Evolutionary conservation across 2,888 invertebrate species (phyloP).

Genomic region (Luperina nickerlii): DNA sequence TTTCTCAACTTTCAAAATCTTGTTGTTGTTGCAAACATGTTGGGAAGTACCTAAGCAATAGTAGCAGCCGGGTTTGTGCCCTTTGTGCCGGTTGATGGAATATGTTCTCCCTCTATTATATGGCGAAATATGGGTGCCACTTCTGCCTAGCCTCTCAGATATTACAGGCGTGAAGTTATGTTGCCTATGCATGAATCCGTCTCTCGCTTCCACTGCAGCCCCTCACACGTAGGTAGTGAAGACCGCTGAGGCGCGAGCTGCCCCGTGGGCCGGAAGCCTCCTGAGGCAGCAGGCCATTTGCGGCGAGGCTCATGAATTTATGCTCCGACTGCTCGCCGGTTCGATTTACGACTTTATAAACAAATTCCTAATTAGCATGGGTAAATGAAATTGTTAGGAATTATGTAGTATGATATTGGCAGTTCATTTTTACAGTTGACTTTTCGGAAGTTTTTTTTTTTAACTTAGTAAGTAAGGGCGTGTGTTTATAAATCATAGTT

Average conservation of each 20-base stretch:
- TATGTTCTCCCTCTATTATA: neutral
- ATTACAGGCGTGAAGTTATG: neutral
- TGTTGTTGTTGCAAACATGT: neutral
- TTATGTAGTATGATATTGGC: no score
- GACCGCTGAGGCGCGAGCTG: constrained; percentile 13
- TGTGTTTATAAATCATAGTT: neutral
- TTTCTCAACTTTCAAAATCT: neutral
- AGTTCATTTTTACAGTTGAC: no score
- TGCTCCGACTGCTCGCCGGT: constrained; percentile 4
- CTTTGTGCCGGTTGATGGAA: neutral
- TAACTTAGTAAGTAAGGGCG: neutral
- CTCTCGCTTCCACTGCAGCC: constrained; percentile 5
- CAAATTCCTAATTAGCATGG: neutral
- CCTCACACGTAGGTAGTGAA: neutral
- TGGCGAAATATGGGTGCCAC: neutral
- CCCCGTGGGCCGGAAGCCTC: constrained; percentile 23
- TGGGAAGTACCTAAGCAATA: neutral
- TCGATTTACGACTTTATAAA: constrained; percentile 15
- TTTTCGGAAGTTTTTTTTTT: no score
- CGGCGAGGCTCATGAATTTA: constrained; percentile 24
- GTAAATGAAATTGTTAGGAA: neutral
- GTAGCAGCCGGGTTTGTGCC: neutral
- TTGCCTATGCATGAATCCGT: neutral
- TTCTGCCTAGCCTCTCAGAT: neutral
- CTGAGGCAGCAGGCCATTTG: constrained; percentile 31